These are phyloP conservation scores for Odontomachus brunneus DNA, from an alignment of 1,140 invertebrate species.

Conservation along the genomic window DNA sequence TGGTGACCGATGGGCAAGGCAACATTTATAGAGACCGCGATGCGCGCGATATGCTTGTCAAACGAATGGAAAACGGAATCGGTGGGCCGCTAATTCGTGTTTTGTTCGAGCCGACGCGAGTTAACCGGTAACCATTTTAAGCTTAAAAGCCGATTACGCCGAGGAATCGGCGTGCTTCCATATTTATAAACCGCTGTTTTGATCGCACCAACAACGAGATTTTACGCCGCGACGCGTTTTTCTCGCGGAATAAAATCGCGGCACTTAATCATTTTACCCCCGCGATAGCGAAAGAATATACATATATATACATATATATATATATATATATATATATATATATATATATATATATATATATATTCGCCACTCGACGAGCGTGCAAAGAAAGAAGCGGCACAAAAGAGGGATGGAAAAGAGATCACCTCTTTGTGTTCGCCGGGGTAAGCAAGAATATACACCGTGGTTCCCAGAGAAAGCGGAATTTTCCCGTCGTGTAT, in stretches of 20 bases:
- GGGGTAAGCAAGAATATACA: conserved; percentile 4
- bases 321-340: too few species aligned
- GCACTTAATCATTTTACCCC: conserved; percentile 49
- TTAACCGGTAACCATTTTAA: conserved; percentile 3
- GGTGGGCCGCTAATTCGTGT: not conserved
- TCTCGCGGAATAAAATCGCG: conserved; percentile 46
- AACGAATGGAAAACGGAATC: not conserved
- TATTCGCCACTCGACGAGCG: conserved; percentile 44
- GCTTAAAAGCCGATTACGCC: conserved; percentile 8
- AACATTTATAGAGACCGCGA: conserved; percentile 68
- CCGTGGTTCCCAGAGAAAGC: not conserved
- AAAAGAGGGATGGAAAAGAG: conserved; percentile 21
- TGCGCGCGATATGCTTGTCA: not conserved
- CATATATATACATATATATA: too few species aligned
- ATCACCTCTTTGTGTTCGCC: conserved; percentile 6
- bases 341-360: too few species aligned
- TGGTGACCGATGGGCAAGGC: conserved; percentile 62
- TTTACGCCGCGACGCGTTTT: conserved; percentile 23
- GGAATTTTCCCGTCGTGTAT: not conserved
- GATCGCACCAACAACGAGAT: not conserved
- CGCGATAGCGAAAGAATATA: too few species aligned
- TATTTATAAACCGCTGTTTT: conserved; percentile 24
- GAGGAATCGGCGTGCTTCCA: not conserved
- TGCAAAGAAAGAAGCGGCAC: not conserved
- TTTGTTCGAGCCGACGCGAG: not conserved